Conservation (phyloP, 2,113 vertebrate species). For the Cryptoleucopteryx plumbea region DNA sequence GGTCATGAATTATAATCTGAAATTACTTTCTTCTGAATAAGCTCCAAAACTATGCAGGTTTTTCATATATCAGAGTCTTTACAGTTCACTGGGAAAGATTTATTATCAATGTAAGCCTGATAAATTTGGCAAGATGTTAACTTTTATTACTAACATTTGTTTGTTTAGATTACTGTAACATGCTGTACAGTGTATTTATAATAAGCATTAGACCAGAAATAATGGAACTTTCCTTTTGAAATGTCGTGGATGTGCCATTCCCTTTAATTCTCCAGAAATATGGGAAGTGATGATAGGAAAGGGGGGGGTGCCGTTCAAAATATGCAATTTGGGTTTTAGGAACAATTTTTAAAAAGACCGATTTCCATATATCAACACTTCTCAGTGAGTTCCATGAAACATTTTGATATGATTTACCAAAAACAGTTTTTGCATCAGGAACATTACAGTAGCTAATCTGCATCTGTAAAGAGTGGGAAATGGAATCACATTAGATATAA, state of each 20-base stretch:
- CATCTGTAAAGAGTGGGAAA: conserved; percentile 74
- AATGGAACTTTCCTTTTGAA: neutral
- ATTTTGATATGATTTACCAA: conserved; percentile 80
- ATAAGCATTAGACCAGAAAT: neutral
- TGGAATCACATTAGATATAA: conserved; percentile 73
- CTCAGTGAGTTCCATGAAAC: conserved; percentile 72
- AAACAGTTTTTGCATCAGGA: conserved; percentile 75
- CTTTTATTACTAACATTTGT: conserved; percentile 7
- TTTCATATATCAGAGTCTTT: neutral
- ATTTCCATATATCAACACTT: conserved; percentile 78
- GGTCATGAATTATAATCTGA: neutral
- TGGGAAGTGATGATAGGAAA: conserved; percentile 57
- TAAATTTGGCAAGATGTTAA: conserved; percentile 42
- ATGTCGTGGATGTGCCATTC: conserved; percentile 31
- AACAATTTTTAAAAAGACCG: conserved; percentile 69
- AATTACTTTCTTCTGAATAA: neutral
- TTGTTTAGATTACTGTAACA: conserved; percentile 19
- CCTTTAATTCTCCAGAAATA: conserved; percentile 56
- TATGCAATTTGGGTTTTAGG: conserved; percentile 68
- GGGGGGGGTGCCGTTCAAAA: conserved; percentile 25
- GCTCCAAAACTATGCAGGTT: neutral
- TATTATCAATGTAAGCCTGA: neutral
- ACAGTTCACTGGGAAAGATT: neutral
- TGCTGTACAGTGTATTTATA: neutral
- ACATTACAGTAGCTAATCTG: conserved; percentile 69